phyloP scores from a whole-genome alignment of 2,113 vertebrate species.

The Damaliscus lunatus region DNA sequence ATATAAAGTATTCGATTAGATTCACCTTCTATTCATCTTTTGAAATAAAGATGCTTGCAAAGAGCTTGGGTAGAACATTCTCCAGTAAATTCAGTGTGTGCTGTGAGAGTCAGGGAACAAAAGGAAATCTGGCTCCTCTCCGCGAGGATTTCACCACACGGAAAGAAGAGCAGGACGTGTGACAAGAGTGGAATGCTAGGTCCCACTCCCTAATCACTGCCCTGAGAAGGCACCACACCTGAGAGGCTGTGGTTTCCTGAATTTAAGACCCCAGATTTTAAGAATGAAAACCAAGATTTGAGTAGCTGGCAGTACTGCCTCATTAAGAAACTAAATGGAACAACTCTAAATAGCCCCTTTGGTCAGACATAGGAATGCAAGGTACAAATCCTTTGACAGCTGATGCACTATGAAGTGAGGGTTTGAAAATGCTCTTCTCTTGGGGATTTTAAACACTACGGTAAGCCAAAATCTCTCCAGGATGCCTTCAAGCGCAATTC shows the following conservation, averaged over 20 bases:
- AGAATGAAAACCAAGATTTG: constrained; percentile 18
- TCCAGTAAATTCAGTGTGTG: background rate
- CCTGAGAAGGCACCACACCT: background rate
- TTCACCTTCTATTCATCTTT: constrained; percentile 4
- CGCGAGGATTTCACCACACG: background rate
- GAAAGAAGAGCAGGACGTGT: background rate
- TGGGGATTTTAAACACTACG: background rate
- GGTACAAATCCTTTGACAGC: constrained; percentile 16
- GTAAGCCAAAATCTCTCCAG: constrained; percentile 29
- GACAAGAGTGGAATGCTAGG: background rate
- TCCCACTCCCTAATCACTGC: background rate
- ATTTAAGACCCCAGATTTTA: background rate
- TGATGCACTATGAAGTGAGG: background rate
- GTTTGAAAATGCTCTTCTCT: background rate
- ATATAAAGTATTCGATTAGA: constrained; percentile 34
- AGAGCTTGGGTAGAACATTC: background rate
- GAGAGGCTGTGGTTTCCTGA: background rate
- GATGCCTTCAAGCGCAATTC: background rate
- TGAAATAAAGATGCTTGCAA: constrained; percentile 14
- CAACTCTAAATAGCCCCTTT: constrained; percentile 19
- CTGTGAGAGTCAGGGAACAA: background rate
- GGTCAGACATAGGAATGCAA: constrained; percentile 1
- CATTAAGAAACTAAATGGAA: constrained; percentile 42
- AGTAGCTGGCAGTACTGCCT: background rate
- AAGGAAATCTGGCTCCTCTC: background rate